phyloP scores from a whole-genome alignment of 2,888 invertebrate species.

The Ormyrus rosae region DNA sequence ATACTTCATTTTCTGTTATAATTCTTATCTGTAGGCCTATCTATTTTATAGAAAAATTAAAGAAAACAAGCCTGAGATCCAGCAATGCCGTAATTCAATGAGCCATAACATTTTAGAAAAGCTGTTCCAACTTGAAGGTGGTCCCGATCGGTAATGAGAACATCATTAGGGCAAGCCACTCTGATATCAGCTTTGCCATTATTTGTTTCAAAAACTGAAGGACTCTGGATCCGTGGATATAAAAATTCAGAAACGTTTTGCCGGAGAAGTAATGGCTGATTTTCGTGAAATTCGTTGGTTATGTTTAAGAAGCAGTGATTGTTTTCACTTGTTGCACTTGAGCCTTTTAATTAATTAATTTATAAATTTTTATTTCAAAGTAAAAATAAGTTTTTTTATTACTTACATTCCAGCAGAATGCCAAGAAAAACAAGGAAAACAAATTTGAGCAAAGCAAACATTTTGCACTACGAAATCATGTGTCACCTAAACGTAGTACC shows the following conservation, averaged over 20 bases:
- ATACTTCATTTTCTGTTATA: too few species aligned
- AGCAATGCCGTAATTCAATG: slow-evolving; percentile 1
- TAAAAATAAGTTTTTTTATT: too few species aligned
- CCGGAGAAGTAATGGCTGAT: slow-evolving; percentile 20
- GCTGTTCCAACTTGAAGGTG: slow-evolving; percentile 22
- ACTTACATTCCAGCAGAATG: too few species aligned
- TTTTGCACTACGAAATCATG: too few species aligned
- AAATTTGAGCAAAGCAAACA: too few species aligned
- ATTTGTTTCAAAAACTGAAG: slow-evolving; percentile 6
- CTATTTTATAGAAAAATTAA: not conserved
- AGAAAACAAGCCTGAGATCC: slow-evolving; percentile 10
- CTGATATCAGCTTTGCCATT: slow-evolving; percentile 9
- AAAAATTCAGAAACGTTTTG: slow-evolving; percentile 23
- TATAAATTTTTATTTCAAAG: too few species aligned
- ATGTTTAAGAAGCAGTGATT: slow-evolving; percentile 27
- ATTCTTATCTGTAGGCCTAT: too few species aligned
- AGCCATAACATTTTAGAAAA: slow-evolving; percentile 21
- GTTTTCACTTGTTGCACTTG: too few species aligned
- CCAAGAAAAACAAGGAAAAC: too few species aligned
- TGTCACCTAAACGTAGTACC: too few species aligned
- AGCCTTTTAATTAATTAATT: too few species aligned
- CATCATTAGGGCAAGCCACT: slow-evolving; percentile 18
- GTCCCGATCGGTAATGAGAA: not conserved
- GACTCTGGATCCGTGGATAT: slow-evolving; percentile 29
- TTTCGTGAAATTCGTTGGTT: not conserved